Evolutionary conservation across 1,140 invertebrate species (phyloP).

Genomic region (Matsumurasca onukii): DNA sequence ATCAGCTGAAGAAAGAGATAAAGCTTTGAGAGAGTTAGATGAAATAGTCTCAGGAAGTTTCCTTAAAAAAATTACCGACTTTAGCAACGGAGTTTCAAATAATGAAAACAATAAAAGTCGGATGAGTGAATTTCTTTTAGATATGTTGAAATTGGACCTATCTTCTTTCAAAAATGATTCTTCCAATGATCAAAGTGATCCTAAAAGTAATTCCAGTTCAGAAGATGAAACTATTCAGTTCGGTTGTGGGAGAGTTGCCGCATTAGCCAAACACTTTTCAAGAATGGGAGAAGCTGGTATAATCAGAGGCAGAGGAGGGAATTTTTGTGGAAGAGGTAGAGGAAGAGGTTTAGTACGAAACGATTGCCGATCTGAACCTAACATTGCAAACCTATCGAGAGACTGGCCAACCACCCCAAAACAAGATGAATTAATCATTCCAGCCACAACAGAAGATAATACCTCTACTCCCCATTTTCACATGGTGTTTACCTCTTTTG

Average conservation of each 20-base stretch:
- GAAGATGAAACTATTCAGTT: constrained; percentile 42
- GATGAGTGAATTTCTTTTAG: constrained; percentile 34
- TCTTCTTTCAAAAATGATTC: constrained; percentile 30
- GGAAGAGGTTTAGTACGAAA: constrained; percentile 10
- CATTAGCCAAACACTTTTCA: constrained; percentile 60
- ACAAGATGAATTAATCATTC: constrained; percentile 33
- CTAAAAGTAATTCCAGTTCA: constrained; percentile 18
- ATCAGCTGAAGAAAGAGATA: constrained; percentile 52
- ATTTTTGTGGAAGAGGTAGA: constrained; percentile 3
- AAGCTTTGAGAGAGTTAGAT: constrained; percentile 55
- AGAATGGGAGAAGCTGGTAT: constrained; percentile 50
- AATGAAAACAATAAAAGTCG: constrained; percentile 7
- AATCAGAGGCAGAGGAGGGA: constrained; percentile 43
- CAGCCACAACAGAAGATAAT: constrained; percentile 2
- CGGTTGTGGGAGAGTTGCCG: constrained; percentile 59
- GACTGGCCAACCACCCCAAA: constrained; percentile 27
- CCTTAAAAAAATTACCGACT: constrained; percentile 33
- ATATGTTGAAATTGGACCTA: constrained; percentile 34
- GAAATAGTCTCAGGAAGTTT: constrained; percentile 45
- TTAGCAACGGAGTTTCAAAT: constrained; percentile 9
- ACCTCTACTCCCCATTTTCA: constrained; percentile 31
- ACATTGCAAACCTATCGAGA: constrained; percentile 32
- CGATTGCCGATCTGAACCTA: constrained; percentile 38
- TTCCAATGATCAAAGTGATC: constrained; percentile 26
- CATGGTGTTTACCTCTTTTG: constrained; percentile 34